A percentile compares a stretch with the other conserved stretches of the same genome.
Conservation (phyloP, 2,888 invertebrate genomes). For the Lacanobia oleracea region DNA sequence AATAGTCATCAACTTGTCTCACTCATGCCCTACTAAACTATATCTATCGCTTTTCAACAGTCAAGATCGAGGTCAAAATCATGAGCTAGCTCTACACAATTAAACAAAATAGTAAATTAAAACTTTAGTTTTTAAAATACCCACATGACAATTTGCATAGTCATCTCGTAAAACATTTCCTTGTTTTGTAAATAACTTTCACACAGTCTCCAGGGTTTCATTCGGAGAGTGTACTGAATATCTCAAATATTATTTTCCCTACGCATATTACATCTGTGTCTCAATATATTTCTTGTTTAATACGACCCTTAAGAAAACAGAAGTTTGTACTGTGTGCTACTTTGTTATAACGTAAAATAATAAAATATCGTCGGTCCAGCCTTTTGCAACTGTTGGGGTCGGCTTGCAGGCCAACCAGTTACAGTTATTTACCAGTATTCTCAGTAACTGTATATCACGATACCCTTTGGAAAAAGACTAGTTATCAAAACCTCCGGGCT, state of each 20-base stretch:
- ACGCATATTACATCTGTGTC: neutral
- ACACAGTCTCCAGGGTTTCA: neutral
- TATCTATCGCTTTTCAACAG: too few species aligned
- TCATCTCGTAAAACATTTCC: neutral
- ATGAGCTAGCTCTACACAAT: too few species aligned
- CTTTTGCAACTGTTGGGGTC: too few species aligned
- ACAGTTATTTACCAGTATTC: too few species aligned
- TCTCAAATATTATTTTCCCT: constrained; percentile 10
- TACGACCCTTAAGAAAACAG: neutral
- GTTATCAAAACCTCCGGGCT: neutral
- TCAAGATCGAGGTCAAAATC: too few species aligned
- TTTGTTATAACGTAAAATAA: constrained; percentile 7
- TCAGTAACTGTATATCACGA: too few species aligned
- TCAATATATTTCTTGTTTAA: constrained; percentile 1
- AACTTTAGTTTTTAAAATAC: too few species aligned
- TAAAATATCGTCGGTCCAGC: neutral
- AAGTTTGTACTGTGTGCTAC: constrained; percentile 11
- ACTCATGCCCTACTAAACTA: too few species aligned
- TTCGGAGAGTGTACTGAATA: neutral
- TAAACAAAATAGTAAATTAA: too few species aligned
- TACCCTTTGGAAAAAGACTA: neutral
- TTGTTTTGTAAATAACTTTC: constrained; percentile 5
- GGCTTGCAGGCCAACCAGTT: too few species aligned
- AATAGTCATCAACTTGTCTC: too few species aligned
- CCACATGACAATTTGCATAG: neutral